Percentiles rank a stretch among this genome's conserved stretches.
Conservation (phyloP, 92 coral and sea anemone species). For the Desmophyllum pertusum region DNA sequence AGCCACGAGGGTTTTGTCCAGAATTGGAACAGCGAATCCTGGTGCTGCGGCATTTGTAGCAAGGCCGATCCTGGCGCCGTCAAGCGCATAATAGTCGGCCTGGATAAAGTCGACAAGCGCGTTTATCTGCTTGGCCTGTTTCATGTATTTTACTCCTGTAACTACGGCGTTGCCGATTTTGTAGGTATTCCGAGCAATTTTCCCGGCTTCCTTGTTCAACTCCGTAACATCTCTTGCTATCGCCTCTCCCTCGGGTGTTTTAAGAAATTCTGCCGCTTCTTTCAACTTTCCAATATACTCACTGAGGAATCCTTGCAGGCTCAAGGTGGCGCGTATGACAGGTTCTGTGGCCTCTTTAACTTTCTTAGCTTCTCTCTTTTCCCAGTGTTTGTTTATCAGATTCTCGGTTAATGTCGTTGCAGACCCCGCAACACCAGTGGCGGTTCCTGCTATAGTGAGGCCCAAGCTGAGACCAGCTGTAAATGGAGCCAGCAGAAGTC, state of each 20-base stretch:
- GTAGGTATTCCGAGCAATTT: neutral
- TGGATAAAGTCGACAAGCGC: conserved; percentile 11
- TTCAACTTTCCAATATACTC: neutral
- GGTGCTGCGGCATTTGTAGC: conserved; percentile 15
- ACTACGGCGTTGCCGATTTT: neutral
- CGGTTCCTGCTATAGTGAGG: neutral
- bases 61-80: conserved; percentile 7
- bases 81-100: neutral
- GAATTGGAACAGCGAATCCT: neutral
- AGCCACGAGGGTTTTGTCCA: conserved; percentile 24
- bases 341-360: conserved; percentile 16
- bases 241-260: neutral
- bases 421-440: neutral
- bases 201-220: neutral
- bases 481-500: neutral
- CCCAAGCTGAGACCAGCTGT: neutral
- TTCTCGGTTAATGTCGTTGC: neutral
- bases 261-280: conserved; percentile 13
- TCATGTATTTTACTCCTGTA: neutral
- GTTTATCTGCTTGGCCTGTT: conserved; percentile 3
- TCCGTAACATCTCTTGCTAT: neutral
- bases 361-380: conserved; percentile 1
- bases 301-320: conserved; percentile 11
- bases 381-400: neutral
- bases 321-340: conserved; percentile 21